These are phyloP conservation scores for Chroicocephalus ridibundus DNA, from an alignment of 2,113 vertebrate species.

Conservation along the genomic window DNA sequence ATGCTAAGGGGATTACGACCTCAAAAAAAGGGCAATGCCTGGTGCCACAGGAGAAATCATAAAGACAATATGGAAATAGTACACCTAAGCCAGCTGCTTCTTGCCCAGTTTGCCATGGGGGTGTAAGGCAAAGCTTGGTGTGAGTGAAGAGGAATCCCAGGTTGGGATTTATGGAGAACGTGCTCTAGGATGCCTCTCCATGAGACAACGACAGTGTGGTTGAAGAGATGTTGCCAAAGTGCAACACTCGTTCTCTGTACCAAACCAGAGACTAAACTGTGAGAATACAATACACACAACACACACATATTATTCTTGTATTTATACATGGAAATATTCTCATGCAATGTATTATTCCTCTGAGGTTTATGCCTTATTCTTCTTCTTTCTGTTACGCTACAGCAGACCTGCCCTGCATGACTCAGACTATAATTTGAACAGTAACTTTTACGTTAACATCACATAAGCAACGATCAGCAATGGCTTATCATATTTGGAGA, in stretches of 20 bases:
- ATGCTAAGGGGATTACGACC: neutral
- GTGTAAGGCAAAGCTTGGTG: neutral
- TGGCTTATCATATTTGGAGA: neutral
- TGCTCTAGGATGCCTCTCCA: neutral
- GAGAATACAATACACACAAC: neutral
- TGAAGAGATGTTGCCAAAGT: neutral
- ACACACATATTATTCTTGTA: neutral
- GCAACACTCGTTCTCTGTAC: neutral
- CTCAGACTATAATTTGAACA: neutral
- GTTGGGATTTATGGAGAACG: neutral
- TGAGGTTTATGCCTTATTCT: neutral
- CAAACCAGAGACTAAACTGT: neutral
- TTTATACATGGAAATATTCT: neutral
- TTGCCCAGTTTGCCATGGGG: neutral
- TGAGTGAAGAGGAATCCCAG: neutral
- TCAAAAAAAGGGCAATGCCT: neutral
- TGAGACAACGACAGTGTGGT: fast-evolving
- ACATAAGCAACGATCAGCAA: neutral
- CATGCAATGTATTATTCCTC: neutral
- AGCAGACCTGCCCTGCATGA: neutral
- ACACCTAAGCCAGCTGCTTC: neutral
- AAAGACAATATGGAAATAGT: neutral
- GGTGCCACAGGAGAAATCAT: neutral
- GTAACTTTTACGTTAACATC: neutral
- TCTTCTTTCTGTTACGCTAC: neutral